These are phyloP conservation scores for Portevinia maculata DNA, from an alignment of 2,888 invertebrate species.

Conservation along the genomic window DNA sequence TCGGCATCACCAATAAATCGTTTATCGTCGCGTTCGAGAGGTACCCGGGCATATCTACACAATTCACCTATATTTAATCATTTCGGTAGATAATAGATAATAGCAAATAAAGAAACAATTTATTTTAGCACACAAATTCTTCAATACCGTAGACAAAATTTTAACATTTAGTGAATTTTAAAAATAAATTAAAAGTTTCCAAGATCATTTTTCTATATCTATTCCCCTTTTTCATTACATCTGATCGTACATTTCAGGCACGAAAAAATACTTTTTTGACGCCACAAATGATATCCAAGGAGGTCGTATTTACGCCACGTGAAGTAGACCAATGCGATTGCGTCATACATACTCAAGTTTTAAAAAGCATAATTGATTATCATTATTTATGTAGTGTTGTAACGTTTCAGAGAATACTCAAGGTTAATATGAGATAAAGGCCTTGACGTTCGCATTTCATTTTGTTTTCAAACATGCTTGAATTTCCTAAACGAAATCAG, in stretches of 20 bases:
- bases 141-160: background rate
- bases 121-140: background rate
- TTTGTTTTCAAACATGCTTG: background rate
- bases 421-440: background rate
- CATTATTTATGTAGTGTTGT: background rate
- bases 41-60: too few relatives aligned
- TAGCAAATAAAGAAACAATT: too few relatives aligned
- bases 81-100: too few relatives aligned
- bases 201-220: slow-evolving; percentile 1
- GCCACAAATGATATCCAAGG: slow-evolving; percentile 15
- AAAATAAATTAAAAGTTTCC: slow-evolving; percentile 8
- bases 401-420: background rate
- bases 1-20: too few relatives aligned
- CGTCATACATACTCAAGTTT: background rate
- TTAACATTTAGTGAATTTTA: background rate
- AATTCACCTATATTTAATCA: too few relatives aligned
- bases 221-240: background rate
- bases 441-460: background rate
- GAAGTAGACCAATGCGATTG: slow-evolving; percentile 10
- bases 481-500: background rate
- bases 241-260: background rate
- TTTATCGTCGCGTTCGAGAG: too few relatives aligned
- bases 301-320: slow-evolving; percentile 14
- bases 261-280: background rate
- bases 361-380: background rate